Evolutionary conservation across 2,888 invertebrate genomes (phyloP).

Genomic region (Epicampocera succincta): DNA sequence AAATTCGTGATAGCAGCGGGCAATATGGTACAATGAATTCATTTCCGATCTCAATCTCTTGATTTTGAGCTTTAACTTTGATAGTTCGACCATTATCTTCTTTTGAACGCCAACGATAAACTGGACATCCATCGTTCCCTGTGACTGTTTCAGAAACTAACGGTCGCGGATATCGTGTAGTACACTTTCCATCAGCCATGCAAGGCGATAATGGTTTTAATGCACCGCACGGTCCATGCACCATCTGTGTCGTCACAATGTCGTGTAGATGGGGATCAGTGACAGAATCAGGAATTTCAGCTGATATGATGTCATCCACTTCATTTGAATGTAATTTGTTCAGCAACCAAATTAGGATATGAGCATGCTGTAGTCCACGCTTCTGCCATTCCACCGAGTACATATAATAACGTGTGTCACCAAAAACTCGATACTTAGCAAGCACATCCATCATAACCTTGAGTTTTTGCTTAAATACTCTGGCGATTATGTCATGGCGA

Average conservation of each 20-base stretch:
- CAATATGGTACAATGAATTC: slow-evolving; percentile 22
- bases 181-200: not conserved
- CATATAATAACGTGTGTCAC: not conserved
- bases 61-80: slow-evolving; percentile 16
- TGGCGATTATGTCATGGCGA: no score
- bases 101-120: slow-evolving; percentile 12
- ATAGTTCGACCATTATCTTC: slow-evolving; percentile 17
- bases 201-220: not conserved
- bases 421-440: not conserved
- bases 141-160: slow-evolving; percentile 10
- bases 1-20: slow-evolving; percentile 24
- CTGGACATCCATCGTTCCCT: not conserved
- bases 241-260: not conserved
- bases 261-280: not conserved
- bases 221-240: not conserved
- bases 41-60: slow-evolving; percentile 14
- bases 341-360: not conserved
- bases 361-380: not conserved
- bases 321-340: not conserved
- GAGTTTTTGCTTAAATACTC: no score
- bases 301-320: not conserved
- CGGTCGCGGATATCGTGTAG: not conserved
- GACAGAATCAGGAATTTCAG: not conserved
- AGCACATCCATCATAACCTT: slow-evolving; percentile 2
- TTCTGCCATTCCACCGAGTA: not conserved